These are phyloP conservation scores for Globodera rostochiensis DNA, from an alignment of 1,140 invertebrate species.

Conservation along the genomic window DNA sequence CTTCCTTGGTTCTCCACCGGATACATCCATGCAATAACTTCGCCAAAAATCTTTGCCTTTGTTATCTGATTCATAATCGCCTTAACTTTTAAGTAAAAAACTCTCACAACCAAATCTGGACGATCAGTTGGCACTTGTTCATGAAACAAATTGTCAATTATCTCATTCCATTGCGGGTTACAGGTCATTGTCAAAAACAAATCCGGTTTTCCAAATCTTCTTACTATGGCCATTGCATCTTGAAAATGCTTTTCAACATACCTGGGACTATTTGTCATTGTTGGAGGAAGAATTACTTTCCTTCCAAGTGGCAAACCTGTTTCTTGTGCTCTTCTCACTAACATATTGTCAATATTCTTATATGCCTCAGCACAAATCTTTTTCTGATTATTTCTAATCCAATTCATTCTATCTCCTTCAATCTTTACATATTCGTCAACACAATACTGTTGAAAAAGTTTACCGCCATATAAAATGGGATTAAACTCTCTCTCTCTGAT, in stretches of 20 bases:
- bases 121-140: not conserved
- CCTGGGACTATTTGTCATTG: too few species aligned
- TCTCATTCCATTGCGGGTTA: too few species aligned
- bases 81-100: constrained; percentile 16
- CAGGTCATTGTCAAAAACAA: not conserved
- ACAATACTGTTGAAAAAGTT: too few species aligned
- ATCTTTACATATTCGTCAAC: too few species aligned
- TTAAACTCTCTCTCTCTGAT: too few species aligned
- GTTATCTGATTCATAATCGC: constrained; percentile 14
- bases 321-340: constrained; percentile 1
- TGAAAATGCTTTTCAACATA: constrained; percentile 12
- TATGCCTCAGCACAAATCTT: constrained; percentile 6
- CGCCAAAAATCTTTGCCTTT: not conserved
- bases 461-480: too few species aligned
- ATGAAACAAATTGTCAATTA: too few species aligned
- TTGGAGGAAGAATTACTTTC: not conserved
- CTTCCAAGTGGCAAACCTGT: constrained; percentile 13
- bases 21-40: constrained; percentile 4
- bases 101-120: constrained; percentile 17
- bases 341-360: constrained; percentile 15
- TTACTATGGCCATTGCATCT: constrained; percentile 15
- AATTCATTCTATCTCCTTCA: too few species aligned
- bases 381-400: too few species aligned
- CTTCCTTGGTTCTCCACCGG: not conserved
- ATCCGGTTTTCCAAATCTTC: constrained; percentile 1